Conservation (phyloP, 2,797 vertebrate genomes). For the Philypnodon macrostomus region DNA sequence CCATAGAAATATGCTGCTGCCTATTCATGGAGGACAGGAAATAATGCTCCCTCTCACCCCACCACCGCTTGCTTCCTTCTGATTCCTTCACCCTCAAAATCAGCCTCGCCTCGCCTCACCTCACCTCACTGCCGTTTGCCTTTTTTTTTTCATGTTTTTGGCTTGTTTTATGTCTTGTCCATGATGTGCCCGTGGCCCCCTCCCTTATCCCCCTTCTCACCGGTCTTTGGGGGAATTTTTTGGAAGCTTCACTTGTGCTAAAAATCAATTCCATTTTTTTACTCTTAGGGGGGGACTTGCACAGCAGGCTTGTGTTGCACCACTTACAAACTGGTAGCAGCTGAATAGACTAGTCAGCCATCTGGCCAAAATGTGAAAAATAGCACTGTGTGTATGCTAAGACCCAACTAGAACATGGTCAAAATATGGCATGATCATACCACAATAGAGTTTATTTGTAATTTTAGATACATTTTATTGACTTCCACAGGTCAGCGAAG, state of each 20-base stretch:
- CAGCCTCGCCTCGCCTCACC: background rate
- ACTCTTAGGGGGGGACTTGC: conserved; percentile 37
- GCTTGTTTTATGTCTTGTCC: conserved; percentile 3
- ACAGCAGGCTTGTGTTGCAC: conserved; percentile 33
- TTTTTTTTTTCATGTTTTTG: conserved; percentile 17
- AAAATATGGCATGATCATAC: no score
- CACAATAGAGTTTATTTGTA: no score
- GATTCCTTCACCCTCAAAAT: conserved; percentile 30
- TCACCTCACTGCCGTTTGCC: conserved; percentile 2
- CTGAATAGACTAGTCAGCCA: conserved; percentile 35
- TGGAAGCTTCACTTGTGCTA: conserved; percentile 29
- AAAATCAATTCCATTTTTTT: conserved; percentile 28
- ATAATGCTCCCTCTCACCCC: conserved; percentile 45
- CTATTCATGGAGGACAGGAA: conserved; percentile 70
- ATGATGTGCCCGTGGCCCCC: background rate
- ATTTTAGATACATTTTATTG: no score
- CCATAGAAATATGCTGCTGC: conserved; percentile 69
- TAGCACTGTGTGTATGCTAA: conserved; percentile 4
- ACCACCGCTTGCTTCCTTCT: conserved; percentile 21
- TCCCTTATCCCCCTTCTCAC: background rate
- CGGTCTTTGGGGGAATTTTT: conserved; percentile 18
- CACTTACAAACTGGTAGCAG: conserved; percentile 22
- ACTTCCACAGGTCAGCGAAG: background rate
- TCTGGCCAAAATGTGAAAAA: conserved; percentile 23
- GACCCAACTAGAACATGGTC: background rate